Conservation (phyloP, 1,140 invertebrate species). For the Musca domestica region DNA sequence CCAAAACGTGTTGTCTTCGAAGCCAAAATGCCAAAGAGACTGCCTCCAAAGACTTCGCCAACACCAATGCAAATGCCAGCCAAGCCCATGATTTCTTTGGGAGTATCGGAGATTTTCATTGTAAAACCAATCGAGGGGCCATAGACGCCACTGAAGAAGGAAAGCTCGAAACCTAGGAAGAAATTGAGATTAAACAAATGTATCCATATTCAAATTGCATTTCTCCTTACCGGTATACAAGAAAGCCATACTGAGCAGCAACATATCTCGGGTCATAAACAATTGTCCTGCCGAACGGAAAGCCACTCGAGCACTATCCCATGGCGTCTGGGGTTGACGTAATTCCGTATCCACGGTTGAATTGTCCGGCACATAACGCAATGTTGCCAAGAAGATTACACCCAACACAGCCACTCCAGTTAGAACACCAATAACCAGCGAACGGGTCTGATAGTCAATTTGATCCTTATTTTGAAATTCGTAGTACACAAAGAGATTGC, state of each 20-base stretch:
- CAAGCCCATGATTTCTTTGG: constrained; percentile 83
- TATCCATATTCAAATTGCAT: too few relatives aligned
- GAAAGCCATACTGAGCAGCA: constrained; percentile 80
- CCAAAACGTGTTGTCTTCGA: constrained; percentile 77
- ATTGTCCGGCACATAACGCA: constrained; percentile 61
- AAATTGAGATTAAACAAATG: too few relatives aligned
- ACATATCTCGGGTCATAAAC: constrained; percentile 79
- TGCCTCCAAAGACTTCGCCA: constrained; percentile 88
- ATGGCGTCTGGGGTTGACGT: constrained; percentile 58
- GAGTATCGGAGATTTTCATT: constrained; percentile 67
- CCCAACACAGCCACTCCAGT: constrained; percentile 68
- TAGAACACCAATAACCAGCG: constrained; percentile 74
- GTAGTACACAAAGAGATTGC: constrained; percentile 92
- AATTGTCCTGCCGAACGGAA: constrained; percentile 72
- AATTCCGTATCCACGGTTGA: constrained; percentile 59
- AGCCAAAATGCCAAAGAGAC: constrained; percentile 86
- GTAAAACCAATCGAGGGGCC: constrained; percentile 88
- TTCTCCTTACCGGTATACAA: constrained; percentile 76
- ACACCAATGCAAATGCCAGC: constrained; percentile 90
- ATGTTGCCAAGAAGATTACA: constrained; percentile 64
- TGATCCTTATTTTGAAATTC: constrained; percentile 75
- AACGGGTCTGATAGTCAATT: constrained; percentile 66
- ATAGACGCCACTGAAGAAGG: constrained; percentile 95
- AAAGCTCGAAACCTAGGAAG: constrained; percentile 78
- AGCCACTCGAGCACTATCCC: constrained; percentile 63